Evolutionary conservation across 2,113 vertebrate species (phyloP), one percentile per base, ranked within the genome.

Genomic region (Isurus oxyrinchus): DNA sequence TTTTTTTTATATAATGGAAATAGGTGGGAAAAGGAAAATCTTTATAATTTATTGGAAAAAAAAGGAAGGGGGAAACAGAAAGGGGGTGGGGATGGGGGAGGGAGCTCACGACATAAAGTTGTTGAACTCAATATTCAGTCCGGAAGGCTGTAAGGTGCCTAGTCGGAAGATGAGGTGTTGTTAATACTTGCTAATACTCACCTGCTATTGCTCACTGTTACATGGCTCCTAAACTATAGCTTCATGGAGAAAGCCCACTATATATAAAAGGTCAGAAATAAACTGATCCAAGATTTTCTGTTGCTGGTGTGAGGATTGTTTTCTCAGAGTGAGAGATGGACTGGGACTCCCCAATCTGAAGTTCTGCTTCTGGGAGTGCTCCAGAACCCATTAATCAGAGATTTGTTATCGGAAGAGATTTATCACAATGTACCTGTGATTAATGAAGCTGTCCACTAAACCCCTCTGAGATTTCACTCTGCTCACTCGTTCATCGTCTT

Each of bases 321-420:
- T 63, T 35, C 59, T 40, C 31, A 63, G 19, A 35, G 35, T 66
- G 90, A 66, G 90, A 63, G 35, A 40, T 40, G 19, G 57, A 66
- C 59, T 94, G 35, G 35, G 19, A 23, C 90, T 35, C 13, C 31
- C 90, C 59, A 59, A 5, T 66, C 16, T 63, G 59, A 40, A 40
- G 59, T 23, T 63, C 90, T 63, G 90, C 59, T 40, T 40, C 59
- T 93, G 11, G 7, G 88, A 1, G 3, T 35, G 25, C 49, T 91
- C 88, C 88, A 59, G 88, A 40, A 66, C 59, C 90, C 90, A 63
- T 63, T 63, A 94, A 63, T 94, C 61, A 61, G 59, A 94, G 90
- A 94, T 94, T 94, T 66, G 35, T 63, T 94, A 40, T 94, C 14
- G n/a, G 90, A 94, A 94, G 90, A 63, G 59, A 94, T 94, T 94